These are phyloP conservation scores for Plestiodon gilberti DNA, from an alignment of 2,113 vertebrate species.

Conservation along the genomic window DNA sequence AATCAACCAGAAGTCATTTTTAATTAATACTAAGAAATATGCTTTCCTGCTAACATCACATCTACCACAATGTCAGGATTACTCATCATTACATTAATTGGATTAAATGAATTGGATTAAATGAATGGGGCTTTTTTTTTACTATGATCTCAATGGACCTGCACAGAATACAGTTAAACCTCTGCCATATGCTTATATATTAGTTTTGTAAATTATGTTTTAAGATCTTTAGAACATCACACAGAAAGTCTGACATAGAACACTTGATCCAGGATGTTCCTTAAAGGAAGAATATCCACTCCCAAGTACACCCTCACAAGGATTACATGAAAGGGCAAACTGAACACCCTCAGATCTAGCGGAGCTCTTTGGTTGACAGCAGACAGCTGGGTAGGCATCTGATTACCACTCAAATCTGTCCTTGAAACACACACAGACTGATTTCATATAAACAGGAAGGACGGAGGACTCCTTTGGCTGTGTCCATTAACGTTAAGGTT, in stretches of 20 bases:
- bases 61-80: not conserved
- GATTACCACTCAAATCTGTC: conserved; percentile 5
- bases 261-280: not conserved
- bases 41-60: not conserved
- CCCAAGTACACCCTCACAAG: not conserved
- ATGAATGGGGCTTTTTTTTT: not conserved
- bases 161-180: not conserved
- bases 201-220: not conserved
- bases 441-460: conserved; percentile 9
- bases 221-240: not conserved
- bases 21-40: not conserved
- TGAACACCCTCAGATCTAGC: conserved; percentile 15
- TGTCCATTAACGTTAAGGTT: not conserved
- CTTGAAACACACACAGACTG: conserved; percentile 8
- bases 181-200: not conserved
- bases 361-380: conserved; percentile 21
- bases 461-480: conserved; percentile 8
- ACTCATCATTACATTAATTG: not conserved
- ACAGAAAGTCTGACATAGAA: not conserved
- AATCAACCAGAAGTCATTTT: not conserved
- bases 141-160: not conserved
- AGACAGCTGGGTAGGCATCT: conserved; percentile 9
- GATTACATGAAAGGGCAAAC: conserved; percentile 2
- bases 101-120: not conserved
- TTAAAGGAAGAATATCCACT: not conserved